Conservation (phyloP, 35 echinoderm and acorn worm species). For the Hemicentrotus pulcherrimus region DNA sequence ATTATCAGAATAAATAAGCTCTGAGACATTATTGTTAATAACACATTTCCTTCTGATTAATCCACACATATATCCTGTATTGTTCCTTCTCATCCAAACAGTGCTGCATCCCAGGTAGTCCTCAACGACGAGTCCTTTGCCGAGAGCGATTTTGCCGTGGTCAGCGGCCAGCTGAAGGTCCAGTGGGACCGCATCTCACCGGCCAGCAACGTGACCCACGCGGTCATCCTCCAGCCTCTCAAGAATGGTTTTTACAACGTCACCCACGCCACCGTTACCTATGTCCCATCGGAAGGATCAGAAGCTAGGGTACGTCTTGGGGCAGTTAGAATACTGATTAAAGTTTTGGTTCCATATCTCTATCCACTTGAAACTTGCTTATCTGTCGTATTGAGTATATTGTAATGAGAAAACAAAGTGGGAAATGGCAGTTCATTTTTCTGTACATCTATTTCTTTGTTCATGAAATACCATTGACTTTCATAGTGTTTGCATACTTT, state of each 20-base stretch:
- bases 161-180: conserved; percentile 73
- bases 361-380: too few relatives aligned
- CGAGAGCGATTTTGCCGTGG: conserved; percentile 61
- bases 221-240: conserved; percentile 78
- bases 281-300: conserved; percentile 74
- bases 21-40: neutral
- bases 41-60: neutral
- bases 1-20: too few relatives aligned
- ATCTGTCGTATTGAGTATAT: too few relatives aligned
- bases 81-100: conserved; percentile 7
- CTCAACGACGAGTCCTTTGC: conserved; percentile 86
- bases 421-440: too few relatives aligned
- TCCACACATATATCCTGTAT: neutral
- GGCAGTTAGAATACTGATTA: neutral
- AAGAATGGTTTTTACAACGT: conserved; percentile 84
- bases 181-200: conserved; percentile 96
- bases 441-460: too few relatives aligned
- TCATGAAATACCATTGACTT: too few relatives aligned
- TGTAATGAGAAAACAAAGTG: too few relatives aligned
- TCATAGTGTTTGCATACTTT: too few relatives aligned
- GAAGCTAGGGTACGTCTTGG: conserved; percentile 65
- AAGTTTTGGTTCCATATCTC: too few relatives aligned
- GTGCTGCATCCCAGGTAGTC: conserved; percentile 89
- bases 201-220: conserved; percentile 89
- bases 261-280: conserved; percentile 78